phyloP scores from a whole-genome alignment of 2,797 vertebrate genomes.

The Coregonus suidteri region DNA sequence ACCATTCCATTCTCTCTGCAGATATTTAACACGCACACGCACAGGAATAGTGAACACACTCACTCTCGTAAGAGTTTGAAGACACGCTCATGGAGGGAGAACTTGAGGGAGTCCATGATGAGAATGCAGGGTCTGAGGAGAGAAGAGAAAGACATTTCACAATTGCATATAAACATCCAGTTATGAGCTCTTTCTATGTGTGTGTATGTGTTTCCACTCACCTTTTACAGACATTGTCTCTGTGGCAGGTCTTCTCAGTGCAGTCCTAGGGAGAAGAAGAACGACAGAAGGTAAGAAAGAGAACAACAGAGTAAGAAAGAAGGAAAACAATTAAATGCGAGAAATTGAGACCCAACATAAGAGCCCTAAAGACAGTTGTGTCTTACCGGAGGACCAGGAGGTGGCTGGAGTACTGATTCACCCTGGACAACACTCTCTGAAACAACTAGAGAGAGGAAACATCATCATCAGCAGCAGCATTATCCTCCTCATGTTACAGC shows the following conservation, averaged over 20 bases:
- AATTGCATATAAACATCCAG: conserved; percentile 6
- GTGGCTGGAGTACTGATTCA: conserved; percentile 39
- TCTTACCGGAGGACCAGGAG: conserved; percentile 64
- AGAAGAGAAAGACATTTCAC: not conserved
- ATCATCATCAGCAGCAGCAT: not conserved
- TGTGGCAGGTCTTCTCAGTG: conserved; percentile 73
- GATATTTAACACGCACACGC: not conserved
- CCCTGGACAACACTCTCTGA: conserved; percentile 48
- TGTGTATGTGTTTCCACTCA: conserved; percentile 57
- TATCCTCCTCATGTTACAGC: not conserved
- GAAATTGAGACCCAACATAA: not conserved
- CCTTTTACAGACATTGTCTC: conserved; percentile 83
- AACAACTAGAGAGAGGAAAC: conserved; percentile 24
- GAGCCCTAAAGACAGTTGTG: not conserved
- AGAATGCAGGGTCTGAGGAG: conserved; percentile 90
- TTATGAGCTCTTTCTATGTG: not conserved
- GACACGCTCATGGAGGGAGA: conserved; percentile 87
- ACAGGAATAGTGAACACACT: conserved; percentile 65
- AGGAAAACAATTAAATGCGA: not conserved
- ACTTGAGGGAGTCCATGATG: conserved; percentile 94
- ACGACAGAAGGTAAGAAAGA: conserved; percentile 5
- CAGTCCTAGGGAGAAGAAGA: conserved; percentile 64
- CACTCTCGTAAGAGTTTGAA: conserved; percentile 92
- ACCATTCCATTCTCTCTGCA: not conserved
- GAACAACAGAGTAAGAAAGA: not conserved